Conservation (phyloP, 30 jellyfish, hydroid and myxozoan species). For the Hydra vulgaris region DNA sequence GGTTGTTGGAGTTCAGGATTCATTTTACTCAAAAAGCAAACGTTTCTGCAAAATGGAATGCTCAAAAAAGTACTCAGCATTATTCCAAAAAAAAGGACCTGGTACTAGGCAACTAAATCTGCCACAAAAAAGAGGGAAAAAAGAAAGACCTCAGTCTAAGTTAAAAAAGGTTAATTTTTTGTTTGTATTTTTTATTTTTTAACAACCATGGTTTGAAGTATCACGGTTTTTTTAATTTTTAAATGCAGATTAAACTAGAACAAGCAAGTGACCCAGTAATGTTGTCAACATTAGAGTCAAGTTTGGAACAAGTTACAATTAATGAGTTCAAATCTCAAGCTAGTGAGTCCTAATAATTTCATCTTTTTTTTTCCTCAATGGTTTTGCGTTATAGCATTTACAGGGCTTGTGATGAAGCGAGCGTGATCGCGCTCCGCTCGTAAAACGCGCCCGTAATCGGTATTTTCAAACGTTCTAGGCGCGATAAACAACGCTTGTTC, state of each 20-base stretch:
- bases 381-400: no score
- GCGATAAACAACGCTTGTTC: no score
- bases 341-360: no score
- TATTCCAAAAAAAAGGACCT: conserved; percentile 57
- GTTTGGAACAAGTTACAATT: conserved; percentile 28
- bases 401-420: no score
- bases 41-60: conserved; percentile 87
- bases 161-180: conserved; percentile 19
- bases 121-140: conserved; percentile 37
- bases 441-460: no score
- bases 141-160: conserved; percentile 25
- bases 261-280: conserved; percentile 8
- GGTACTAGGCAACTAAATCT: conserved; percentile 7
- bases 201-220: background rate
- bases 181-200: background rate
- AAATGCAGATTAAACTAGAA: conserved; percentile 11
- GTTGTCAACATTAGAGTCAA: conserved; percentile 22
- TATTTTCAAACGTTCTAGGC: no score
- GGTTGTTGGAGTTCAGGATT: conserved; percentile 44
- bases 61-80: conserved; percentile 75
- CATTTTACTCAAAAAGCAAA: conserved; percentile 72
- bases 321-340: conserved; percentile 16
- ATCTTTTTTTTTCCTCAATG: no score
- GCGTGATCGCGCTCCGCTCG: no score
- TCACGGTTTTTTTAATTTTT: background rate